These are phyloP conservation scores for Malaclemys terrapin DNA, from an alignment of 2,113 vertebrate species.

Conservation along the genomic window DNA sequence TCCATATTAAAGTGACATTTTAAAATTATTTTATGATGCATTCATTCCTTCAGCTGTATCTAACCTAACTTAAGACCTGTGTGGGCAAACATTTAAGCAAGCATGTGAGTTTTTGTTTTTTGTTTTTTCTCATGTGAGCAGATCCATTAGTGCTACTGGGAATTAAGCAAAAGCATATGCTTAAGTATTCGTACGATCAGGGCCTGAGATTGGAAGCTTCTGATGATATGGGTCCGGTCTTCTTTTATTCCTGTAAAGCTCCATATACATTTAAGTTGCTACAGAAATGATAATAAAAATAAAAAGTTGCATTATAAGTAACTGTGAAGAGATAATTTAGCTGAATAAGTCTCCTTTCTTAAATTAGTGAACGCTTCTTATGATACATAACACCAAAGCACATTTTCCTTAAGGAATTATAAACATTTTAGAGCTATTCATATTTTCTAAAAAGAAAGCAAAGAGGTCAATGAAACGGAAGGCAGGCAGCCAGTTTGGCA, in stretches of 20 bases:
- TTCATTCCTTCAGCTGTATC: background rate
- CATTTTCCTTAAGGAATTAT: background rate
- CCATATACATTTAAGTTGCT: background rate
- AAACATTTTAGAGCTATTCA: background rate
- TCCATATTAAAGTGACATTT: background rate
- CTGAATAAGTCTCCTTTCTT: background rate
- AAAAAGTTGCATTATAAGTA: background rate
- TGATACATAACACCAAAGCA: rapidly evolving
- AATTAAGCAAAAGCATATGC: background rate
- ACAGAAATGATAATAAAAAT: background rate
- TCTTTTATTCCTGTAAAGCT: background rate
- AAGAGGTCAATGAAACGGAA: background rate
- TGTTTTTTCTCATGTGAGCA: background rate
- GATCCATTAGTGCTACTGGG: background rate
- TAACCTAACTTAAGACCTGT: background rate
- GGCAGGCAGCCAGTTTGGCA: background rate
- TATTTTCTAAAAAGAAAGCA: slow-evolving; percentile 32
- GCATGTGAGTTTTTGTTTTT: background rate
- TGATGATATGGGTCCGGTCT: rapidly evolving
- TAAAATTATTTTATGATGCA: background rate
- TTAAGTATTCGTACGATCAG: background rate
- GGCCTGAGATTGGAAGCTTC: background rate
- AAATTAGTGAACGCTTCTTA: background rate
- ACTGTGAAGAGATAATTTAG: background rate
- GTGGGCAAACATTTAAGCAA: background rate